Base-by-base conservation (phyloP, 1,140 invertebrate species). In the Myzus persicae region DNA sequence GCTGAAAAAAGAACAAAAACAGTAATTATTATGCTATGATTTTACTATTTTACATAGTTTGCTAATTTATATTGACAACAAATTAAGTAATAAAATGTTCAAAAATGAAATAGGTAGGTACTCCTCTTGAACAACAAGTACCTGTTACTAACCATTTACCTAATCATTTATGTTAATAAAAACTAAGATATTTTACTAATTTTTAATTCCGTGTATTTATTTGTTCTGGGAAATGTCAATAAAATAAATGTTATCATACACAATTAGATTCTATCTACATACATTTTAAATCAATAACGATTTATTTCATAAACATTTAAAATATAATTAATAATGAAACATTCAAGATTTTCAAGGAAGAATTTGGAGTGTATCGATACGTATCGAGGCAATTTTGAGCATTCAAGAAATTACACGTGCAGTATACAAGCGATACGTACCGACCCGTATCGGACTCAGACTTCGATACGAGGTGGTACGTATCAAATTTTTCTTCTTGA, bases 1-100 rank as follows among this genome's bases (percentile, higher is more conserved):
- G 91, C 81, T 84, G 46, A 85, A 93, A 92, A 85, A 84, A 92
- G 84, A 84, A 51, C 20, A 51, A 51, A 76, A 67, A 18, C 14
- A n/a, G 14, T 76, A 6, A 18, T 31, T 18, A 18, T 18, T 36
- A 6, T 18, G 14, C 3, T 76, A 36, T 9, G 26, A n/a, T n/a
- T n/a, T n/a, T n/a, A n/a, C n/a, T 67, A 67, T 67, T n/a, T 67
- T 67, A 67, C 4, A n/a, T 18, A 14, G 14, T 48, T 18, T 48
- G 18, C 18, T 46, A 5, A 51, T 24, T 51, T 51, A 31, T 67
- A 67, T n/a, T 67, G 3, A 76, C 2, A n/a, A 76, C 5, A n/a
- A 76, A 18, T 67, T 67, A n/a, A 67, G 11, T 76, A 36, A 18
- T 76, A 76, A 6, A n/a, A 67, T 67, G 26, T 67, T n/a, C 22